Base-by-base conservation (phyloP, 1,140 invertebrate genomes). In the Platyscapa corneri region DNA sequence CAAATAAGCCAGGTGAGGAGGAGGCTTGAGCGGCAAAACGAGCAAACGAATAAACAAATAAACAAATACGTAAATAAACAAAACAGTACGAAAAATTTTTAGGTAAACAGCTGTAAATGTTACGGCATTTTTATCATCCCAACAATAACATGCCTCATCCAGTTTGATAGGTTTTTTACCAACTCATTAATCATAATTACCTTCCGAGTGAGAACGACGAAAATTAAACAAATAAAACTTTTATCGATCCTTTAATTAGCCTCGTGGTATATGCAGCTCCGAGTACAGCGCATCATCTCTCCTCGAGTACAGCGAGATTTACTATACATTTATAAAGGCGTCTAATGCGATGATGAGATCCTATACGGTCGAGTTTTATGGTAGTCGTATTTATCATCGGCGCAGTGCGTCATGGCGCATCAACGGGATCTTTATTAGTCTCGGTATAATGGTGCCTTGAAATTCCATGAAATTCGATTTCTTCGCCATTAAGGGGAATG, bases 381-480 rank as follows among this genome's bases (percentile, higher is more conserved):
- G 64, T 56, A 74, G 75, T 83, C 85, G 65, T 86, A 86, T 86
- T 86, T 84, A 86, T 86, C 82, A 86, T 86, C 82, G 82, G 56
- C 56, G 82, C 53, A 64, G 70, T 86, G 86, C 86, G 81, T 86
- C 85, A 86, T 56, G 85, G 81, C 49, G 82, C 85, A 84, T 86
- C 86, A 86, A 83, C 76, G 82, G 76, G 82, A 86, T 86, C 82
- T 86, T 86, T 86, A 86, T 86, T 86, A 86, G 82, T 67, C 82
- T 86, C 30, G 76, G 70, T 81, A 84, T 86, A 86, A 86, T 86
- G 72, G 78, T 70, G 82, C 42, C 86, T 86, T 84, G 82, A 86
- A 86, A 86, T 86, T 86, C 86, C 86, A 86, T 86, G 86, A 86
- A 86, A 86, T 86, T 86, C 86, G 86, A 86, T 86, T 86, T 86